A percentile compares a stretch with the other conserved stretches of the same genome.
These are phyloP conservation scores for Habropoda laboriosa DNA, from an alignment of 1,140 invertebrate species.

Conservation along the genomic window DNA sequence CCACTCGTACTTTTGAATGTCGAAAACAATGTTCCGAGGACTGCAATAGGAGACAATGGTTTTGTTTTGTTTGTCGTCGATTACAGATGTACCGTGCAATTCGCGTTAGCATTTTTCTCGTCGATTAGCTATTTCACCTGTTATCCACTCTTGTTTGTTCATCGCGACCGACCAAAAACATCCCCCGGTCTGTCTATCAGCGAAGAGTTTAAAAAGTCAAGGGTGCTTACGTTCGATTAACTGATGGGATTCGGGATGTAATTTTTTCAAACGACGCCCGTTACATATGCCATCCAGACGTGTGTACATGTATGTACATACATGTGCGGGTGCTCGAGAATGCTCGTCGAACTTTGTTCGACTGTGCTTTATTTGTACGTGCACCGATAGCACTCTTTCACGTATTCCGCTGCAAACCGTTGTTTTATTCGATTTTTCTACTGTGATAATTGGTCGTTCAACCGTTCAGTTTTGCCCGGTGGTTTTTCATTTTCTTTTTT, in stretches of 20 bases:
- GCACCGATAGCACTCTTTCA: neutral
- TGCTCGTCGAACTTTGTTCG: neutral
- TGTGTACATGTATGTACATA: too few species aligned
- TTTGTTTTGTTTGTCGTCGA: neutral
- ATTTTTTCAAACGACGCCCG: conserved; percentile 19
- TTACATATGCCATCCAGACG: conserved; percentile 1
- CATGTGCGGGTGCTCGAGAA: neutral
- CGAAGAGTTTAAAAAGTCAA: neutral
- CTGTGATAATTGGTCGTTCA: neutral
- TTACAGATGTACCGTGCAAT: neutral
- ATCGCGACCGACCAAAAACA: neutral
- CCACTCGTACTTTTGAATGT: too few species aligned
- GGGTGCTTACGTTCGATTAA: conserved; percentile 2
- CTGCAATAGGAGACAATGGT: neutral
- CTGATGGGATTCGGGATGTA: conserved; percentile 9
- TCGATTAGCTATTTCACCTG: conserved; percentile 4
- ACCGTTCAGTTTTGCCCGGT: neutral
- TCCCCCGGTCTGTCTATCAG: too few species aligned
- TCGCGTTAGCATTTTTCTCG: neutral
- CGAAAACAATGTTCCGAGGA: too few species aligned
- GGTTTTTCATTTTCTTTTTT: too few species aligned
- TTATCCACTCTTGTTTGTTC: conserved; percentile 9
- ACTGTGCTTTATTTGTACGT: conserved; percentile 2
- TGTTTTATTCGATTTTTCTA: neutral
- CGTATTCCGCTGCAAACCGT: neutral